Conservation (phyloP, 2,888 invertebrate species). For the Lasioglossum lativentre region DNA sequence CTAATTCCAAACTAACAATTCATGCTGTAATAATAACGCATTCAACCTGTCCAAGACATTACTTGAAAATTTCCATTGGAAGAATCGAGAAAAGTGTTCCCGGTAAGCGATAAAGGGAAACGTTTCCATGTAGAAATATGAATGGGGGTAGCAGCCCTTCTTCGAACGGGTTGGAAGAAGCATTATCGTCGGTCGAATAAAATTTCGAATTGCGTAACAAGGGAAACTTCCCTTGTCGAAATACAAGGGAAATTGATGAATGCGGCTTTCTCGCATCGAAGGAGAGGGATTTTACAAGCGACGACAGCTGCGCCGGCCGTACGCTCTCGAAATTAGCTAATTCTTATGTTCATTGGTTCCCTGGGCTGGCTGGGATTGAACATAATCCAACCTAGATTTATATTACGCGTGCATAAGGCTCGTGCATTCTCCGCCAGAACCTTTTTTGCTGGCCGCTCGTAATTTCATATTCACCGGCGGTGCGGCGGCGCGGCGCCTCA, state of each 20-base stretch:
- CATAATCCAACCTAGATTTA: constrained; percentile 25
- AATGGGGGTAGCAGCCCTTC: not conserved
- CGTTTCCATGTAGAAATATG: not conserved
- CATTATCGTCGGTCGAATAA: constrained; percentile 17
- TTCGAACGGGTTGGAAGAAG: not conserved
- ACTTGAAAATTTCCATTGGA: not conserved
- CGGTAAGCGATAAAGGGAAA: not conserved
- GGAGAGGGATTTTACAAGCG: constrained; percentile 18
- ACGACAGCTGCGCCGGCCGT: constrained; percentile 34
- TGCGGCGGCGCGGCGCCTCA: not conserved
- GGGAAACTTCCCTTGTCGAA: not conserved
- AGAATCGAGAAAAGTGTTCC: not conserved
- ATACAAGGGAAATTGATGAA: constrained; percentile 31
- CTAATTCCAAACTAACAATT: not conserved
- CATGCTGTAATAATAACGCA: too few species aligned
- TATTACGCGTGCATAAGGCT: not conserved
- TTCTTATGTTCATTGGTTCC: constrained; percentile 43
- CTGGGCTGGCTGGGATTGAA: constrained; percentile 13
- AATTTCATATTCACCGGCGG: constrained; percentile 11
- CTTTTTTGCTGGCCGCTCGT: not conserved
- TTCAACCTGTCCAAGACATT: not conserved
- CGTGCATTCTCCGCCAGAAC: not conserved
- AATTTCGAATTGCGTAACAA: constrained; percentile 39
- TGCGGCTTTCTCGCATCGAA: not conserved
- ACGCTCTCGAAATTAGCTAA: constrained; percentile 28